Evolutionary conservation across 2,888 invertebrate genomes (phyloP).

Genomic region (Cheilosia vernalis): DNA sequence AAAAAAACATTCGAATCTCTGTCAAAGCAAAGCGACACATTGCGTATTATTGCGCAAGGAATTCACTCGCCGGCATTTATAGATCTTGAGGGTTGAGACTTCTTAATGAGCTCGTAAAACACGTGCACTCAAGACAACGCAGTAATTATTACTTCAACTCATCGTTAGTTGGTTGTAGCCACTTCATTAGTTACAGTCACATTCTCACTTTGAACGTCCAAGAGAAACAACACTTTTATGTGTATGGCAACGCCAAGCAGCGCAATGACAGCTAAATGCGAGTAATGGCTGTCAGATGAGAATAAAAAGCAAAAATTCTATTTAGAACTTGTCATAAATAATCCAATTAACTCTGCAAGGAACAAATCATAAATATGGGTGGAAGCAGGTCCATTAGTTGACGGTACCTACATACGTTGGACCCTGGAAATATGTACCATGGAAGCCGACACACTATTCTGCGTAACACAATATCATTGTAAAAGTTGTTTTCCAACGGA

Average conservation of each 20-base stretch:
- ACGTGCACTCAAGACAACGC: background rate
- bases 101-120: constrained; percentile 1
- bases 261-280: constrained; percentile 4
- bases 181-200: constrained; percentile 1
- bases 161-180: background rate
- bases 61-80: background rate
- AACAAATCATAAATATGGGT: background rate
- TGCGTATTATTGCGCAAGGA: background rate
- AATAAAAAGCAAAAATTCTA: background rate
- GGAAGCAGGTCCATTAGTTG: too few species aligned
- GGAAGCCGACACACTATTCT: background rate
- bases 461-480: constrained; percentile 7
- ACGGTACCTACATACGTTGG: too few species aligned
- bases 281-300: background rate
- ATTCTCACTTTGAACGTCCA: background rate
- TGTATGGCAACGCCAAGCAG: too few species aligned
- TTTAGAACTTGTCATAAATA: background rate
- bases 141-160: background rate
- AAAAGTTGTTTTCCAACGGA: constrained; percentile 5
- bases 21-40: constrained; percentile 9
- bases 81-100: background rate
- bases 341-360: background rate
- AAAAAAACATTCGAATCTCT: background rate
- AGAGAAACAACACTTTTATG: too few species aligned
- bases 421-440: too few species aligned